Base-by-base conservation (phyloP, 1,140 invertebrate species). In the Bathynomus jamesi region DNA sequence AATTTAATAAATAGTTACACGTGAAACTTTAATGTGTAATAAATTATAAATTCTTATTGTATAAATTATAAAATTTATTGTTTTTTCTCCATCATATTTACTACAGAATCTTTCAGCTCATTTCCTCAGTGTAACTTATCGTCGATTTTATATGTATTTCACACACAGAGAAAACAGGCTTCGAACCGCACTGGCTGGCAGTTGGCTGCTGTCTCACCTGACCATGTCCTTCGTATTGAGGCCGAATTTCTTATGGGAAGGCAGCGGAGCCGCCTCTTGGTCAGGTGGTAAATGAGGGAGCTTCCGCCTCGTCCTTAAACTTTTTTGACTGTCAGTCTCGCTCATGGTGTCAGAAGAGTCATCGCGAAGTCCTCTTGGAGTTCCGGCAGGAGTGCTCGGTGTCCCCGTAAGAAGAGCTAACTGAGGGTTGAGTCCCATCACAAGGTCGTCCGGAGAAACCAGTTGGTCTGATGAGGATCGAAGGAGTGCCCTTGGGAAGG, bases 201-300 rank as follows among this genome's bases (percentile, higher is more conserved):
- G n/a, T n/a, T n/a, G n/a, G n/a, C n/a, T n/a, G n/a, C 46, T 65
- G 28, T 70, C 71, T 76, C 76, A 81, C 81, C 81, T 81, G 73
- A 81, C 79, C 70, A 78, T 76, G 75, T 82, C 81, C 69, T 81
- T 76, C 61, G 75, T 72, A 78, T 62, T 75, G 70, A 46, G 77
- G 71, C 67, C 78, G 78, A 64, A 80, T 78, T 83, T 82, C 71
- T 84, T 83, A 29, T 81, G 79, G 1, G 82, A 82, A 40, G 84
- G 83, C 10, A 85, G 78, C 5, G 82, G 82, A 4, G 83, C 82
- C 0, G 85, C 85, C 75, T 86, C 85, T 76, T 87, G 86, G 66
- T 86, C 85, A 0, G 84, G 79, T 1, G 87, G 87, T 40, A 87
- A 83, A 21, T 85, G 81, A 2, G 87, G 86, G 24, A 87, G 79